phyloP scores from a whole-genome alignment of 2,113 vertebrate genomes.

The Bothrops jararaca region DNA sequence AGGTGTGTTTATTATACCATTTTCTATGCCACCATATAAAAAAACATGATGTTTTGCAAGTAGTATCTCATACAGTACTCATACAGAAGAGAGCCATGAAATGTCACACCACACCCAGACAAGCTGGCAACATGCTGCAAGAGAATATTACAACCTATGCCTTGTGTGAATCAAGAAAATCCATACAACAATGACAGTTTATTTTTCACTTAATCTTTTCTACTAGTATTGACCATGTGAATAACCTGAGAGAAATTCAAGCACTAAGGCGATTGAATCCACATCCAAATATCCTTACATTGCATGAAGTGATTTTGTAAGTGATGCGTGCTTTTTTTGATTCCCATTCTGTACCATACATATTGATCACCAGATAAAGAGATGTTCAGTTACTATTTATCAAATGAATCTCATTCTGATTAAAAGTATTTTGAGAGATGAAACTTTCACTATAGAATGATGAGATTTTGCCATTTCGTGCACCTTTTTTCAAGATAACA shows the following conservation, averaged over 20 bases:
- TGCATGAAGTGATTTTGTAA: conserved; percentile 71
- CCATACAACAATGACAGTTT: background rate
- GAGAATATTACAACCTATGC: background rate
- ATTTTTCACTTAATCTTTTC: background rate
- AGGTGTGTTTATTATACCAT: background rate
- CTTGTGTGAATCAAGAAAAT: background rate
- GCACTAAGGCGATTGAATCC: conserved; percentile 70
- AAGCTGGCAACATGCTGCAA: background rate
- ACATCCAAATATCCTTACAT: conserved; percentile 70
- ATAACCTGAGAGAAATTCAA: conserved; percentile 70
- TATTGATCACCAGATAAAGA: background rate
- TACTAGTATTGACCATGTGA: conserved; percentile 71
- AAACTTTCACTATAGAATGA: background rate
- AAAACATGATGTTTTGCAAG: background rate
- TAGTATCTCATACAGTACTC: background rate
- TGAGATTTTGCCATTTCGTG: background rate
- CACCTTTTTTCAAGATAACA: background rate
- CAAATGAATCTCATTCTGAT: background rate
- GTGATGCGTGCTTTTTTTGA: conserved; percentile 24
- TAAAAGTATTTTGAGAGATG: conserved; percentile 4
- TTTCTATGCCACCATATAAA: background rate
- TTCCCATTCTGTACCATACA: conserved; percentile 17
- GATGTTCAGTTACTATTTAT: conserved; percentile 16
- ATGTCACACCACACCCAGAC: background rate
- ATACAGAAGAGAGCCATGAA: background rate